phyloP scores from a whole-genome alignment of 1,140 invertebrate genomes.

The Formica selysi region DNA sequence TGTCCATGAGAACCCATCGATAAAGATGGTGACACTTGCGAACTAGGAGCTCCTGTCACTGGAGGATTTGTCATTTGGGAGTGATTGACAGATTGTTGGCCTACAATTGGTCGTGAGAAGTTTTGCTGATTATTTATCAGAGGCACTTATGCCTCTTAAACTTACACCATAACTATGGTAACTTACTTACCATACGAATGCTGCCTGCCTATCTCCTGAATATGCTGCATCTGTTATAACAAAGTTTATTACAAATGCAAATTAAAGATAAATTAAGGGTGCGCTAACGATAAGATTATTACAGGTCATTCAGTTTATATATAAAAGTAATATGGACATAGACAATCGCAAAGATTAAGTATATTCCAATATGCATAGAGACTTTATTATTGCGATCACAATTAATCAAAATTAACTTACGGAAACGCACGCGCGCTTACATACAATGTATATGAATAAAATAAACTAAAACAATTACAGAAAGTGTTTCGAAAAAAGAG shows the following conservation, averaged over 20 bases:
- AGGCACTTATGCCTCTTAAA: conserved; percentile 26
- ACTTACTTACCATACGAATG: conserved; percentile 27
- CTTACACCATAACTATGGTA: too few relatives aligned
- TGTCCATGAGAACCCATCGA: conserved; percentile 14
- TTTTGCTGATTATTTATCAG: conserved; percentile 72
- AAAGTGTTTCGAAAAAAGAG: background rate
- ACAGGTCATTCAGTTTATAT: background rate
- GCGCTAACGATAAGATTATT: background rate
- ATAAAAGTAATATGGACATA: background rate
- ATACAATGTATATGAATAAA: background rate
- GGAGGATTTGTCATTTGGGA: conserved; percentile 51
- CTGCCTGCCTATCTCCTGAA: conserved; percentile 56
- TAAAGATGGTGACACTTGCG: conserved; percentile 32
- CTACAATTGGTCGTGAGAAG: conserved; percentile 59
- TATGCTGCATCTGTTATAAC: conserved; percentile 49
- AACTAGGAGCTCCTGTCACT: background rate
- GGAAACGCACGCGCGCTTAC: background rate
- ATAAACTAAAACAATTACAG: background rate
- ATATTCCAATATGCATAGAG: background rate
- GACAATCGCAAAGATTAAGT: too few relatives aligned
- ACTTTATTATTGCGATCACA: background rate
- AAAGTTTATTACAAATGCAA: background rate
- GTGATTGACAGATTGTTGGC: conserved; percentile 62
- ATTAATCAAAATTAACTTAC: background rate
- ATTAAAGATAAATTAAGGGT: background rate